Evolutionary conservation across 2,797 vertebrate genomes (phyloP).

Genomic region (Phyllotis vaccarum): DNA sequence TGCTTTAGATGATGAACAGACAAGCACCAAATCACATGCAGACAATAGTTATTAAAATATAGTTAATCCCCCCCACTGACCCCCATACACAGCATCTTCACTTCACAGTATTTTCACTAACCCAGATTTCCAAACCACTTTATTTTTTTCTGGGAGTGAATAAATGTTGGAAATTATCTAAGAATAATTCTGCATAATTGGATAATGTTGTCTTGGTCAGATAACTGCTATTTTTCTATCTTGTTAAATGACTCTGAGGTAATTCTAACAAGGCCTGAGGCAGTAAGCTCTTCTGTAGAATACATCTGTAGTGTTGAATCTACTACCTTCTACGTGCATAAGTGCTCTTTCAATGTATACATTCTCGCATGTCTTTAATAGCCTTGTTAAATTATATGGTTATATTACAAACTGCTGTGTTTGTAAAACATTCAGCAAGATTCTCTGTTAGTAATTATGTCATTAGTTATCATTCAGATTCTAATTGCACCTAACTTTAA

Average conservation of each 20-base stretch:
- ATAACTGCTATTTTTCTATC: constrained; percentile 10
- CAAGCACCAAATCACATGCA: background rate
- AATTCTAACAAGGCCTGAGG: background rate
- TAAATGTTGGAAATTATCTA: constrained; percentile 42
- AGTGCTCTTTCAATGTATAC: background rate
- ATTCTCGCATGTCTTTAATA: background rate
- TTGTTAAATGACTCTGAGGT: constrained; percentile 13
- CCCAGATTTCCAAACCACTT: background rate
- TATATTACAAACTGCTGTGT: constrained; percentile 10
- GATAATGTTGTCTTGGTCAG: background rate
- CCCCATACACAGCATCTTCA: background rate
- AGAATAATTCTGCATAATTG: constrained; percentile 20
- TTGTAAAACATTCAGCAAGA: constrained; percentile 15
- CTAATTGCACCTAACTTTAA: constrained; percentile 20
- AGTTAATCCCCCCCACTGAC: background rate
- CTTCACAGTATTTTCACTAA: background rate
- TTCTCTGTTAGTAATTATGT: constrained; percentile 8
- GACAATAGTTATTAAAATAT: constrained; percentile 58
- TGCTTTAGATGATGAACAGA: constrained; percentile 39
- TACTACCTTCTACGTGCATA: background rate
- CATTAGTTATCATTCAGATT: constrained; percentile 33
- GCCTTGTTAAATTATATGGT: constrained; percentile 8
- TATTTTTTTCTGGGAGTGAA: constrained; percentile 2
- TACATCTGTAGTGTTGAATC: background rate
- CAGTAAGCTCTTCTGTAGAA: background rate